Evolutionary conservation across 1,140 invertebrate genomes (phyloP).

Genomic region (Charaxes varanes): DNA sequence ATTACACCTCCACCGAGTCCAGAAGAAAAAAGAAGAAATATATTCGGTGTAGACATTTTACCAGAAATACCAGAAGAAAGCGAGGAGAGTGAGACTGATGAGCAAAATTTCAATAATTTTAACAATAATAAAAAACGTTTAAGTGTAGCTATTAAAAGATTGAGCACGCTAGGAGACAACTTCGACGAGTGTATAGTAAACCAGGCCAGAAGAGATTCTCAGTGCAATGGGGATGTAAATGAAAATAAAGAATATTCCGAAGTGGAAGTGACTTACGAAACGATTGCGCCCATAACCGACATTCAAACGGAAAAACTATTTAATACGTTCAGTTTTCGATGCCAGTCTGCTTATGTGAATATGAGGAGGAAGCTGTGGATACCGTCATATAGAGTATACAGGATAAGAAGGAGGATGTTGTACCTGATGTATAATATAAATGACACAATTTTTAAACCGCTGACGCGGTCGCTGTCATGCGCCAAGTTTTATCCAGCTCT

Average conservation of each 20-base stretch:
- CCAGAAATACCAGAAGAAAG: conserved; percentile 71
- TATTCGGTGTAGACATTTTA: conserved; percentile 66
- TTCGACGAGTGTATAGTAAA: conserved; percentile 64
- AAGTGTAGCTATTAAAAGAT: conserved; percentile 61
- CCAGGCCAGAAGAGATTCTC: conserved; percentile 52
- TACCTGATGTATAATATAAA: conserved; percentile 58
- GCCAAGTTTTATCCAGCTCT: conserved; percentile 67
- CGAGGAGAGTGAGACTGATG: conserved; percentile 51
- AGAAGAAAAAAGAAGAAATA: conserved; percentile 56
- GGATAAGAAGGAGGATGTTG: conserved; percentile 41
- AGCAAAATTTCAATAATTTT: conserved; percentile 22
- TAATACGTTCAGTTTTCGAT: conserved; percentile 60
- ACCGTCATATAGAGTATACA: conserved; percentile 60
- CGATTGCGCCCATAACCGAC: conserved; percentile 53
- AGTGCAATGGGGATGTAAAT: conserved; percentile 28
- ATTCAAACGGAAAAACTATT: conserved; percentile 58
- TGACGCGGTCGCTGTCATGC: conserved; percentile 60
- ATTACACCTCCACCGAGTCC: conserved; percentile 66
- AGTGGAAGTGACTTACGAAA: conserved; percentile 58
- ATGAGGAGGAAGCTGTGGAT: conserved; percentile 51
- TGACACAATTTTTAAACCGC: conserved; percentile 64
- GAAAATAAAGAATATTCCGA: conserved; percentile 44
- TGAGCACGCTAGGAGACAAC: conserved; percentile 66
- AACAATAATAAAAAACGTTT: conserved; percentile 49
- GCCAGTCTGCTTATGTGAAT: conserved; percentile 48